Conservation (phyloP, 2,888 invertebrate genomes). For the Dioctria rufipes region DNA sequence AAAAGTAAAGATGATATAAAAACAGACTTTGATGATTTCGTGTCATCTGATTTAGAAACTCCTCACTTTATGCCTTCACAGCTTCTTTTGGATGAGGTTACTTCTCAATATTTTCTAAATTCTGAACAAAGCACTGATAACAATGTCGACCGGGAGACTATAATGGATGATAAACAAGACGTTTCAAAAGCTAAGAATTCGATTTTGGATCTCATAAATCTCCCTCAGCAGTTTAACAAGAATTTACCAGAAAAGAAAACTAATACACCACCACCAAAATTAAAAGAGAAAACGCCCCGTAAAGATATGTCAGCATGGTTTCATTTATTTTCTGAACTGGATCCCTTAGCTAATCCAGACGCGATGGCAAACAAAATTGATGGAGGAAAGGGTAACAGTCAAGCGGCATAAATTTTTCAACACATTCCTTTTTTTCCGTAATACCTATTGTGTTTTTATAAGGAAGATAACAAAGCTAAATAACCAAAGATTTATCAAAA, state of each 20-base stretch:
- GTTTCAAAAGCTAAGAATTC: slow-evolving; percentile 57
- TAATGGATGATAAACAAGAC: slow-evolving; percentile 5
- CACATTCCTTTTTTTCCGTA: background rate
- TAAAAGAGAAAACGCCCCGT: slow-evolving; percentile 64
- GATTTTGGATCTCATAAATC: slow-evolving; percentile 58
- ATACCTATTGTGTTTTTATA: background rate
- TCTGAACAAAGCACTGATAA: background rate
- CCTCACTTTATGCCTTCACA: slow-evolving; percentile 73
- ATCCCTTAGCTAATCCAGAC: slow-evolving; percentile 91
- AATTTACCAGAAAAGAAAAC: slow-evolving; percentile 18
- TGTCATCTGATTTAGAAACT: slow-evolving; percentile 51
- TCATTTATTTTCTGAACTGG: slow-evolving; percentile 92
- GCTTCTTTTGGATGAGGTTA: slow-evolving; percentile 70
- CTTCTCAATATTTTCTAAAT: slow-evolving; percentile 4
- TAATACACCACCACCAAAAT: slow-evolving; percentile 27
- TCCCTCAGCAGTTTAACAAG: slow-evolving; percentile 45
- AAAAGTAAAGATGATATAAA: background rate
- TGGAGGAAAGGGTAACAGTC: slow-evolving; percentile 71
- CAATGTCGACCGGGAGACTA: background rate
- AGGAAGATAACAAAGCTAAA: slow-evolving; percentile 25
- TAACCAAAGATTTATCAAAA: slow-evolving; percentile 45
- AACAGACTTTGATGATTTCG: slow-evolving; percentile 57
- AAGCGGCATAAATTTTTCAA: slow-evolving; percentile 70
- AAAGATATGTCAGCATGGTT: slow-evolving; percentile 82
- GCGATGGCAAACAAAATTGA: slow-evolving; percentile 66